Evolutionary conservation across 2,888 invertebrate species (phyloP), one percentile per base, ranked within the genome.

Genomic region (Xylota sylvarum): DNA sequence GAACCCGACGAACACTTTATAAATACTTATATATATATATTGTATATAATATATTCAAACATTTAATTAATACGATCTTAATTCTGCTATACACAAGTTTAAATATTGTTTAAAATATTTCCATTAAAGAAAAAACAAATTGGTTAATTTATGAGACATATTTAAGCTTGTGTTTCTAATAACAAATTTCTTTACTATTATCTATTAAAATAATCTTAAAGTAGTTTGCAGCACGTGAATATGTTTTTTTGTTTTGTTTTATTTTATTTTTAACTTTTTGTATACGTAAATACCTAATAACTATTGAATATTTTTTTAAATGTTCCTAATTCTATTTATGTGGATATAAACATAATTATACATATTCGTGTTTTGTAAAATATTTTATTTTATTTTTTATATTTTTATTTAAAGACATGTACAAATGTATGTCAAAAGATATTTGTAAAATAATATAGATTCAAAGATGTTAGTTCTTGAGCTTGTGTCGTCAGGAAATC

Each of bases 1-100:
- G 92, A 92, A 92, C 92, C 92, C 90, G 92, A 91, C 92, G 92
- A 92, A 92, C 92, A 92, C 92, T 91, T 91, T 89, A 89, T 89
- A 89, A 89, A 88, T 86, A 74, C 85, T 65, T 80, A 81, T 80
- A 74, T 85, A 70, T 81, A 79, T 77, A 85, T 67, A 60, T 67
- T 73, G 67, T 74, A 67, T 73, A 73, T 78, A 69, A 86, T 74
- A 72, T 74, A 62, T 77, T 78, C 32, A 85, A 77, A 88, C 67
- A 81, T 87, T 67, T 83, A 79, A 87, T 58, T 78, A 84, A 82
- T 82, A 70, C 52, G 58, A 85, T 77, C 79, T 80, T 77, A 84
- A 82, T 80, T 83, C 77, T 80, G 55, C 23, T 17, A 46, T 32
- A 46, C 73, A 67, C 69, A 74, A 74, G 84, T 35, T 79, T 78